Percentiles rank a stretch among this genome's conserved stretches.
These are phyloP conservation scores for Trichonephila inaurata DNA, from an alignment of 1,140 invertebrate genomes.

Conservation along the genomic window DNA sequence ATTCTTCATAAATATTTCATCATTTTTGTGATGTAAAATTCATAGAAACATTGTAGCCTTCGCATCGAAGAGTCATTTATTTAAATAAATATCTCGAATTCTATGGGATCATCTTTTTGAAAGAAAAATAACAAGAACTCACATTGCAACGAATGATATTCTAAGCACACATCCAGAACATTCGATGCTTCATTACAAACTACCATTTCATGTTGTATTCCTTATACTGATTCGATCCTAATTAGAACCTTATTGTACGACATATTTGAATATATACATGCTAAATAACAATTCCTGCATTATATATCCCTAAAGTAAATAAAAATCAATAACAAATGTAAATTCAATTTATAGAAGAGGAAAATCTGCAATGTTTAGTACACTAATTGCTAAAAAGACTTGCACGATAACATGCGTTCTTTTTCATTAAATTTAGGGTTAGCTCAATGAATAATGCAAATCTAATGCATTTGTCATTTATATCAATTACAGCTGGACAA, in stretches of 20 bases:
- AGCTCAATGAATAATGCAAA: constrained; percentile 11
- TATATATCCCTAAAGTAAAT: background rate
- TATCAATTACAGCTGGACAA: constrained; percentile 23
- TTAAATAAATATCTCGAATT: too few species aligned
- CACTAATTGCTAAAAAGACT: background rate
- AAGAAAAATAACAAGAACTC: too few species aligned
- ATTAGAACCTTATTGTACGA: background rate
- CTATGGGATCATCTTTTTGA: too few species aligned
- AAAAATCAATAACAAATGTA: background rate
- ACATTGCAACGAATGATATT: too few species aligned
- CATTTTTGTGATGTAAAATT: too few species aligned
- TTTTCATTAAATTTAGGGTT: background rate
- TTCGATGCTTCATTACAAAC: too few species aligned
- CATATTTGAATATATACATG: too few species aligned
- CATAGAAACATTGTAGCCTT: too few species aligned
- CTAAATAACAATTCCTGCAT: background rate
- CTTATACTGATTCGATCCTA: background rate
- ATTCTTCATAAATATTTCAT: too few species aligned
- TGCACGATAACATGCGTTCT: background rate
- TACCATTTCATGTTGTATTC: background rate
- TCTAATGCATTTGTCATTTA: background rate
- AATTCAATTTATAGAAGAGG: background rate
- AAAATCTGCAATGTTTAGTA: background rate
- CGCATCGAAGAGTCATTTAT: too few species aligned
- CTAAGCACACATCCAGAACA: too few species aligned